phyloP scores from a whole-genome alignment of 2,797 vertebrate genomes.

The Ibycter americanus region DNA sequence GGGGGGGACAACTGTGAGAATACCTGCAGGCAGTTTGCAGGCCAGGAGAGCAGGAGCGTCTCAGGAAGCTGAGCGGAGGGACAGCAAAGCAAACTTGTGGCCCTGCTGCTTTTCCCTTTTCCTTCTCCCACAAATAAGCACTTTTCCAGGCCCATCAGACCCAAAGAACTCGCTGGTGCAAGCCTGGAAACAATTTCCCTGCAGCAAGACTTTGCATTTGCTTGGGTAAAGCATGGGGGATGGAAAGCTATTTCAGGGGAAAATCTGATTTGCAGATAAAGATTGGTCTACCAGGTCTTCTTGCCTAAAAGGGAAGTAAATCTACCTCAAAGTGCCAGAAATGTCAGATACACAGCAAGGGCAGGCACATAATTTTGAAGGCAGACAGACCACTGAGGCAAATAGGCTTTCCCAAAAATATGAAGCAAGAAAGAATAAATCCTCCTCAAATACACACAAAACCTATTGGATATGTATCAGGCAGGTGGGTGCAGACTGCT shows the following conservation, averaged over 20 bases:
- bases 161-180: neutral
- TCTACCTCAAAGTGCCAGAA: neutral
- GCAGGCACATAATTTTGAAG: neutral
- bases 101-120: neutral
- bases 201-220: neutral
- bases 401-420: neutral
- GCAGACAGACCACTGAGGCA: neutral
- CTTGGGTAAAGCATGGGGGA: neutral
- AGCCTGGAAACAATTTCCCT: neutral
- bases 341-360: neutral
- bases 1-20: neutral
- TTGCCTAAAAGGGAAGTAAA: neutral
- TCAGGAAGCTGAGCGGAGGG: neutral
- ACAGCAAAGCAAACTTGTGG: neutral
- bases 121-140: neutral
- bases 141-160: neutral
- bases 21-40: neutral
- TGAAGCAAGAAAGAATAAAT: neutral
- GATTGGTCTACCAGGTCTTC: neutral
- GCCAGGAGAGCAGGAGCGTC: fast-evolving
- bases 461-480: fast-evolving
- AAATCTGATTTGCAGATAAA: neutral
- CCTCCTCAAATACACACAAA: neutral
- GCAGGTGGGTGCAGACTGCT: neutral
- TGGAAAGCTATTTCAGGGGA: neutral